These are phyloP conservation scores for Puntigrus tetrazona DNA, from an alignment of 2,113 vertebrate genomes.

Conservation along the genomic window DNA sequence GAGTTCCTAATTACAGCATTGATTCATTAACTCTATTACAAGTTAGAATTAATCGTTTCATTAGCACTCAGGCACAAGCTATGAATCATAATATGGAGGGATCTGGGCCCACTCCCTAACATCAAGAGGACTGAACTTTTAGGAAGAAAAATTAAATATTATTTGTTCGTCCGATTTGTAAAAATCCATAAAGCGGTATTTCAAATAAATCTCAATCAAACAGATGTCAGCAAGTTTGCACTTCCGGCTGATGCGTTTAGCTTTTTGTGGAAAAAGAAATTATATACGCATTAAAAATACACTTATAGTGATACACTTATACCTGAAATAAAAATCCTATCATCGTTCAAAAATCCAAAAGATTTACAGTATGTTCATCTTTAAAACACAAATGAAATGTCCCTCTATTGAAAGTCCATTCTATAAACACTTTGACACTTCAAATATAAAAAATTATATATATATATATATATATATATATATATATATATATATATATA, in stretches of 20 bases:
- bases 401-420: neutral
- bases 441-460: too few relatives aligned
- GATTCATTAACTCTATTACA: slow-evolving; percentile 72
- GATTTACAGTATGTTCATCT: neutral
- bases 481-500: too few relatives aligned
- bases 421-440: neutral
- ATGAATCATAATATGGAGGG: slow-evolving; percentile 70
- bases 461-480: too few relatives aligned
- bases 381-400: neutral
- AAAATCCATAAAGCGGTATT: slow-evolving; percentile 35
- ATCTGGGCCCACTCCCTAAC: slow-evolving; percentile 53
- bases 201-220: slow-evolving; percentile 21
- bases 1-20: slow-evolving; percentile 67
- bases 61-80: slow-evolving; percentile 64
- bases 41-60: slow-evolving; percentile 75
- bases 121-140: slow-evolving; percentile 50
- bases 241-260: neutral
- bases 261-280: neutral
- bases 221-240: neutral
- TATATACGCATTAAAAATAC: too few relatives aligned
- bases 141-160: slow-evolving; percentile 28
- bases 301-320: neutral
- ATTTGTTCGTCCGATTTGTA: slow-evolving; percentile 23
- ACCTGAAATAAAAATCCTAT: neutral
- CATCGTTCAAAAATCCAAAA: neutral